Evolutionary conservation across 1,140 invertebrate genomes (phyloP).

Genomic region (Holcopasites calliopsidis): DNA sequence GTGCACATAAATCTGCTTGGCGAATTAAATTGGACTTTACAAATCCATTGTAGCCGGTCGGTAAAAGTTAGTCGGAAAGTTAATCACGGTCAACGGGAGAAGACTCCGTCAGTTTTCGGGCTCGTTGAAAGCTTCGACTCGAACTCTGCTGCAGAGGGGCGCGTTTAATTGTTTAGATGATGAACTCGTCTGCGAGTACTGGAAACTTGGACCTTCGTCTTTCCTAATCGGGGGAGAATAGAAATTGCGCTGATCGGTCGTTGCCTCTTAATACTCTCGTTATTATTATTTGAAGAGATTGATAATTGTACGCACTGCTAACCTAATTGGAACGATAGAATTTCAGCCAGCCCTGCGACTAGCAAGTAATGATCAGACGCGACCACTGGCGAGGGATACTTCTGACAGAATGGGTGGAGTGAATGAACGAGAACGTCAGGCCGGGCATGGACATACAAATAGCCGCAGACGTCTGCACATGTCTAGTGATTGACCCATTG

Average conservation of each 20-base stretch:
- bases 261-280: too few species aligned
- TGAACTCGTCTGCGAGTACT: not conserved
- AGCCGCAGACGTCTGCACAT: conserved; percentile 23
- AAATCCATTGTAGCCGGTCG: conserved; percentile 44
- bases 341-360: conserved; percentile 23
- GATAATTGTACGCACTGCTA: not conserved
- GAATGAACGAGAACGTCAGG: conserved; percentile 8
- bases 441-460: not conserved
- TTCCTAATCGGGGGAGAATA: too few species aligned
- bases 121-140: not conserved
- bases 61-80: conserved; percentile 44
- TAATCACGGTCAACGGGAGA: not conserved
- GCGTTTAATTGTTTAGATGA: not conserved
- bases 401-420: conserved; percentile 31
- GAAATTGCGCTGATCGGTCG: too few species aligned
- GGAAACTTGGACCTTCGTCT: too few species aligned
- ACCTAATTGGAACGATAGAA: conserved; percentile 52
- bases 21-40: conserved; percentile 62
- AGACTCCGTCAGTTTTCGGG: not conserved
- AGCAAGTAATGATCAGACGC: conserved; percentile 7
- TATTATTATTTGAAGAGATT: too few species aligned
- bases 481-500: conserved; percentile 59
- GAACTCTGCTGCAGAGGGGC: not conserved
- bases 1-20: conserved; percentile 51
- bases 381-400: conserved; percentile 32